Base-by-base conservation (phyloP, 2,888 invertebrate species). In the Polymixis flavicincta region DNA sequence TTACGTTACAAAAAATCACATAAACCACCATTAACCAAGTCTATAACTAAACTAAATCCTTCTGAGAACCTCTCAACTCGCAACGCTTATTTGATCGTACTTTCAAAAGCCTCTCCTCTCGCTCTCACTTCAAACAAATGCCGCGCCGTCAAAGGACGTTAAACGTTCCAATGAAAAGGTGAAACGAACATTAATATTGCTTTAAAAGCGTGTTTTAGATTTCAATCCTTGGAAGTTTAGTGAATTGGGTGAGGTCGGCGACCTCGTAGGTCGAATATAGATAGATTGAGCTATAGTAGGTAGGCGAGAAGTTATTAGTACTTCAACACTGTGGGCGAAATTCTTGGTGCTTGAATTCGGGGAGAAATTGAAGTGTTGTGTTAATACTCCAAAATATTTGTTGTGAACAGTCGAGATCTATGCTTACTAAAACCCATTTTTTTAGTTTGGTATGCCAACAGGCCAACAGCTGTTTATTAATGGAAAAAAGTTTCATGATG, bases 131-230 rank as follows among this genome's bases (percentile, higher is more conserved):
- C 75, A 66, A 84, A 76, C 63, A 85, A 71, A 74, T 22, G 66
- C 48, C 32, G 37, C 63, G 57, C 32, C 63, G 57, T 74, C 74
- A 82, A 82, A 83, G 71, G 57, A 52, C 25, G 52, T 82, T 79
- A 55, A 77, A 74, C 63, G 63, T 59, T 72, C n/a, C 65, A 71
- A 64, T 78, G 69, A 71, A 74, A 82, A 68, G 70, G 74, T 70
- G 48, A 55, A 71, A 54, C 70, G 60, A 57, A 61, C 61, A 80
- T 73, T 73, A 73, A 72, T 70, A 78, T 82, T 57, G 66, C 71
- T 82, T 69, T 73, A 54, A 74, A 63, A 68, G 61, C 76, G 45
- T 50, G 72, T 68, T 82, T 81, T 74, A 85, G 45, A 81, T 74
- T 71, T 82, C 55, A 76, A 55, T 76, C 25, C 52, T 13, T 32